These are phyloP conservation scores for Melangyna quadrimaculata DNA, from an alignment of 2,888 invertebrate species.

Conservation along the genomic window DNA sequence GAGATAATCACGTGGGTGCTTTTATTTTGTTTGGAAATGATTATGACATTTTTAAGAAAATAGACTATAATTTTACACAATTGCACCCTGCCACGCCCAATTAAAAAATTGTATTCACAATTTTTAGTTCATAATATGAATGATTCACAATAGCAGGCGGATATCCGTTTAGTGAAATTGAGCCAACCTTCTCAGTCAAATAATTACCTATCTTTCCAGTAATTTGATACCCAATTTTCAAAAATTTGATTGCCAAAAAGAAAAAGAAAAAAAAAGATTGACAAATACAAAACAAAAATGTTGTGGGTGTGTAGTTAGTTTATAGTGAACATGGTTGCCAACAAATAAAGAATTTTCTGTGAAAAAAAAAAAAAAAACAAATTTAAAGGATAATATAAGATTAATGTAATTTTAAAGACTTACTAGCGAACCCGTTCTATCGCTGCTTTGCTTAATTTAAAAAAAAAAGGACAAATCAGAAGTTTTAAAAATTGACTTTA, in stretches of 20 bases:
- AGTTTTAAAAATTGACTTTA: no score
- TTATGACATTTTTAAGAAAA: constrained; percentile 23
- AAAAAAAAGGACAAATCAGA: no score
- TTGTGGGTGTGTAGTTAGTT: no score
- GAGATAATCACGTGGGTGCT: constrained; percentile 26
- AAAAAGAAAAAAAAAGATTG: not conserved
- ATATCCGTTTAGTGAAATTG: constrained; percentile 64
- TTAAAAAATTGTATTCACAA: not conserved
- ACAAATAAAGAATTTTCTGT: no score
- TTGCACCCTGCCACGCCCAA: constrained; percentile 37
- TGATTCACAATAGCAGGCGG: constrained; percentile 34
- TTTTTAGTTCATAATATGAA: not conserved
- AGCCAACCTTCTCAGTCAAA: constrained; percentile 12
- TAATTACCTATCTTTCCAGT: constrained; percentile 35
- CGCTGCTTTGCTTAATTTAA: not conserved
- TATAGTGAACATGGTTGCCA: not conserved
- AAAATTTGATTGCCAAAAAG: constrained; percentile 49
- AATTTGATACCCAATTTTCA: constrained; percentile 54
- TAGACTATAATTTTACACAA: not conserved
- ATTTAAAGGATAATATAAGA: not conserved
- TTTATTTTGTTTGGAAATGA: not conserved
- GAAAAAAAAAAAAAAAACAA: not conserved
- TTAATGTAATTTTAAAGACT: not conserved
- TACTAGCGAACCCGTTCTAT: not conserved
- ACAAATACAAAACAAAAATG: not conserved